Evolutionary conservation across 2,113 vertebrate genomes (phyloP).

Genomic region (Gallinago media): DNA sequence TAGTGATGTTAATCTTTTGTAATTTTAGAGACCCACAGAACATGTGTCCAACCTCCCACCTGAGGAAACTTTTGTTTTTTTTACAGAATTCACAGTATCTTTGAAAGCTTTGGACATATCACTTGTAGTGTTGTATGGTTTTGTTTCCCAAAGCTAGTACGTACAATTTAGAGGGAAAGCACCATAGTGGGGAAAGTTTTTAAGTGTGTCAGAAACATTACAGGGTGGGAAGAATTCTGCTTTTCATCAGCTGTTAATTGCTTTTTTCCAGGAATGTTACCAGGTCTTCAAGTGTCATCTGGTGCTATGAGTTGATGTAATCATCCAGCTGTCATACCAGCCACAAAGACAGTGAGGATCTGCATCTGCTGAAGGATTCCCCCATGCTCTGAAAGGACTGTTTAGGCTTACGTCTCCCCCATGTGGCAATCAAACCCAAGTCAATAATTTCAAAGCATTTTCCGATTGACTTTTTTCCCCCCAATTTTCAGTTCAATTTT

Average conservation of each 20-base stretch:
- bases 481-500: background rate
- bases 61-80: background rate
- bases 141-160: background rate
- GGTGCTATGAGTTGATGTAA: background rate
- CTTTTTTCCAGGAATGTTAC: background rate
- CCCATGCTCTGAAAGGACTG: background rate
- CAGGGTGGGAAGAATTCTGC: background rate
- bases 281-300: background rate
- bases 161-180: background rate
- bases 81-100: background rate
- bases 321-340: background rate
- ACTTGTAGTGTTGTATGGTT: background rate
- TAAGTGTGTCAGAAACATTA: background rate
- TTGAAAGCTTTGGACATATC: background rate
- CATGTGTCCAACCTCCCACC: background rate
- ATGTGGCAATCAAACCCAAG: constrained; percentile 8
- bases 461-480: background rate
- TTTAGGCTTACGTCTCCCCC: constrained; percentile 23
- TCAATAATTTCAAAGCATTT: background rate
- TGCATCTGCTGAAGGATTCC: background rate
- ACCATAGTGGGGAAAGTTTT: background rate
- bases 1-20: background rate
- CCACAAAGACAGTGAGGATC: background rate
- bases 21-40: background rate
- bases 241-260: background rate